phyloP scores from a whole-genome alignment of 2,797 vertebrate genomes.

The Eutrigla gurnardus region DNA sequence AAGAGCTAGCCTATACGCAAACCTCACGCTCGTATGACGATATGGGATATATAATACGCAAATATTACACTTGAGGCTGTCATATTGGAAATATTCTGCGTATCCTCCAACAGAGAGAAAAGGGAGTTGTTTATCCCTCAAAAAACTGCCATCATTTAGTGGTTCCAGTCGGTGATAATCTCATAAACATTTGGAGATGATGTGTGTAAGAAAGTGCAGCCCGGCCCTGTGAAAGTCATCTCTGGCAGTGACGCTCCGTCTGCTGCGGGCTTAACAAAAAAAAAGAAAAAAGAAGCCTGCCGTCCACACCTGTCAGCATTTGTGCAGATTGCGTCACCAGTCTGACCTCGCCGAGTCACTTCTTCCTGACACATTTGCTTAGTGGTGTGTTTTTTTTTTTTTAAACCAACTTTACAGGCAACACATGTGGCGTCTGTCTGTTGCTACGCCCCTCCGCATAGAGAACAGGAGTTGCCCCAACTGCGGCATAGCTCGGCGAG shows the following conservation, averaged over 20 bases:
- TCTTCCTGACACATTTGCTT: slow-evolving; percentile 73
- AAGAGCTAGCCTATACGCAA: slow-evolving; percentile 24
- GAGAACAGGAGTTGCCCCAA: slow-evolving; percentile 76
- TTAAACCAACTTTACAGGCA: slow-evolving; percentile 65
- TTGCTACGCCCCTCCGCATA: slow-evolving; percentile 56
- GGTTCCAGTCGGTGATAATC: not conserved
- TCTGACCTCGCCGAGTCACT: slow-evolving; percentile 59
- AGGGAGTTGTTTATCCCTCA: not conserved
- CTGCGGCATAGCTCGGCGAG: slow-evolving; percentile 73
- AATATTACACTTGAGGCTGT: slow-evolving; percentile 6
- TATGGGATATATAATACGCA: slow-evolving; percentile 23
- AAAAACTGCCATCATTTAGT: slow-evolving; percentile 7
- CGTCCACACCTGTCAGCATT: slow-evolving; percentile 75
- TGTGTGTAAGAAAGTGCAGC: not conserved
- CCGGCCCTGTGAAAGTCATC: slow-evolving; percentile 39
- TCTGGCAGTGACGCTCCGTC: slow-evolving; percentile 13
- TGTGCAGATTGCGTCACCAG: slow-evolving; percentile 67
- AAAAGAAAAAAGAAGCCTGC: slow-evolving; percentile 30
- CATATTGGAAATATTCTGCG: not conserved
- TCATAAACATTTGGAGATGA: not conserved
- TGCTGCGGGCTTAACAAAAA: slow-evolving; percentile 1
- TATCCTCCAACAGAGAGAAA: slow-evolving; percentile 5
- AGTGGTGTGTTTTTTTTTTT: slow-evolving; percentile 56
- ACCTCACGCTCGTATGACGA: slow-evolving; percentile 38
- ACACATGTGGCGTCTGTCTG: slow-evolving; percentile 74